phyloP scores from a whole-genome alignment of 30 jellyfish, hydroid and myxozoan species.

The Cassiopea xamachana region DNA sequence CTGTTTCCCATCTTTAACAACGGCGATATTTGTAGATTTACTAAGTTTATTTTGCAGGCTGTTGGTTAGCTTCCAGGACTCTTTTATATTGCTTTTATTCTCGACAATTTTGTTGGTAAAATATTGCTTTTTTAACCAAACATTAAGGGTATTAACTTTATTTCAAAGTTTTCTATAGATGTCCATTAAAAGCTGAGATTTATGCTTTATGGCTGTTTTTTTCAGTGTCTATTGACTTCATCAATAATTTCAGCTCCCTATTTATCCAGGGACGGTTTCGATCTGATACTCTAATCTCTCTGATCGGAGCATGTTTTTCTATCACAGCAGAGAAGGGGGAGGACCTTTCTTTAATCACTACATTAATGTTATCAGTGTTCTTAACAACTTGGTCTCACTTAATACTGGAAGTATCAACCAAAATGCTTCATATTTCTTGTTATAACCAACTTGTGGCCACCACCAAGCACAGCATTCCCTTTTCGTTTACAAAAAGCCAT shows the following conservation, averaged over 20 bases:
- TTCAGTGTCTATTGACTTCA: constrained; percentile 23
- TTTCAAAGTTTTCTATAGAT: constrained; percentile 40
- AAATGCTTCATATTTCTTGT: constrained; percentile 12
- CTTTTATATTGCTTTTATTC: constrained; percentile 36
- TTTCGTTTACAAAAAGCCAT: background rate
- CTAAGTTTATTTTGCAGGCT: background rate
- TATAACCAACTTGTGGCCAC: background rate
- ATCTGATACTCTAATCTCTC: constrained; percentile 43
- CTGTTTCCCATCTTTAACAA: no score
- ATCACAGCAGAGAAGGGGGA: constrained; percentile 3
- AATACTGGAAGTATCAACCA: constrained; percentile 39
- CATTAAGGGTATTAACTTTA: constrained; percentile 1
- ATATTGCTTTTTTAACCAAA: constrained; percentile 30
- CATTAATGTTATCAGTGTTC: constrained; percentile 39
- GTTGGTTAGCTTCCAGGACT: constrained; percentile 28
- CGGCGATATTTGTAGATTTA: no score
- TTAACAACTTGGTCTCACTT: constrained; percentile 37
- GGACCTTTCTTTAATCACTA: constrained; percentile 18
- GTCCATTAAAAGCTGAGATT: constrained; percentile 32
- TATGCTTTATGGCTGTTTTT: constrained; percentile 2
- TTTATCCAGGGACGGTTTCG: constrained; percentile 34
- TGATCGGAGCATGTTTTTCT: constrained; percentile 22
- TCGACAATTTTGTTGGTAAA: constrained; percentile 11
- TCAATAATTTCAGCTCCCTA: constrained; percentile 18
- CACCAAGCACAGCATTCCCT: background rate